Evolutionary conservation across 1,140 invertebrate genomes (phyloP), one percentile per base, ranked within the genome.

Genomic region (Rhagoletis pomonella): DNA sequence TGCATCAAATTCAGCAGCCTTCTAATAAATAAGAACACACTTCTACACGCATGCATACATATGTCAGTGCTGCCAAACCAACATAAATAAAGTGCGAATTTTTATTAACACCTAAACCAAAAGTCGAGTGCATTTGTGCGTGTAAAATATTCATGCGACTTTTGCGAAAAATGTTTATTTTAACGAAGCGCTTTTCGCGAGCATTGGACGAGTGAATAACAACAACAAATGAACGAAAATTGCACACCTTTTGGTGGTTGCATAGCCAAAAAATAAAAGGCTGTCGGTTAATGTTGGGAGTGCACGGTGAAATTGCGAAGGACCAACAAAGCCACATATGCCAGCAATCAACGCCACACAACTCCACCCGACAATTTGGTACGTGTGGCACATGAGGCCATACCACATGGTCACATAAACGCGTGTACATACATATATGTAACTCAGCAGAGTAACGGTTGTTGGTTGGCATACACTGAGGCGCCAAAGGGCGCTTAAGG

Each of bases 291-390:
- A 17, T 55, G 47, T 7, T 14, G 12, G 4, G 60, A 17, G n/a
- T 3, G 12, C 4, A 62, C n/a, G 50, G 1, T 4, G 73, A 0
- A 9, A 1, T 17, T 17, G 69, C 44, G 10, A 50, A 12, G n/a
- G 29, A 4, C 19, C 47, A 50, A 65, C 47, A 50, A 65, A 84
- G 77, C 73, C 87, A 65, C 87, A 87, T 67, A 87, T 87, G 87
- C 12, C 77, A 87, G 59, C 81, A 87, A 87, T 87, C 87, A 87
- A 81, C 44, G 77, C 69, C 44, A 87, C 58, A 85, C 47, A 84
- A 87, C 73, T 67, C 47, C 62, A 84, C 62, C 59, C 87, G 29
- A 42, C 77, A 65, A 84, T 87, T 84, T 67, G 64, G 44, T 85
- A 65, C 73, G 87, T 87, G 87, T 62, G 42, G 44, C 87, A 87